Conservation (phyloP, 2,797 vertebrate genomes). For the Scleropages formosus region DNA sequence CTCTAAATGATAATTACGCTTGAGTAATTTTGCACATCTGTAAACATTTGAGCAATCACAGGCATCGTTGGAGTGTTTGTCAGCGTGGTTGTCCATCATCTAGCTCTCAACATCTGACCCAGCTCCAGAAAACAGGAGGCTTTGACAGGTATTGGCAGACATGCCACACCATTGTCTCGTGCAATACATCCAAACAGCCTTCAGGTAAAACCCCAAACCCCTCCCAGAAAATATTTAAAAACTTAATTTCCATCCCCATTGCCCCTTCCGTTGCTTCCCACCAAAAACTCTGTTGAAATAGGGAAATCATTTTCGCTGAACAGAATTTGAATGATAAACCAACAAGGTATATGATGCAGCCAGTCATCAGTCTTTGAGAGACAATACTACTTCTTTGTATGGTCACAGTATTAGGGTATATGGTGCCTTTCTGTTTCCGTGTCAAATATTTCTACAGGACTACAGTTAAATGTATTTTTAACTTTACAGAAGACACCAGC, state of each 20-base stretch:
- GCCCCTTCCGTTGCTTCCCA: no score
- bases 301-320: no score
- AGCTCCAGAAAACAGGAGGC: not conserved
- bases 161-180: constrained; percentile 15
- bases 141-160: not conserved
- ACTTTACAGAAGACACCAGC: not conserved
- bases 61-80: constrained; percentile 44
- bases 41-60: constrained; percentile 52
- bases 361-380: no score
- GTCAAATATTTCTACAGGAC: constrained; percentile 46
- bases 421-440: constrained; percentile 43
- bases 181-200: constrained; percentile 16
- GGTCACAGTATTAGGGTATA: no score
- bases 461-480: constrained; percentile 45
- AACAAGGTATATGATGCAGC: no score
- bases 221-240: no score
- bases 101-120: constrained; percentile 43
- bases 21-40: constrained; percentile 55
- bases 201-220: not conserved
- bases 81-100: constrained; percentile 35
- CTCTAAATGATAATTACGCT: constrained; percentile 57
- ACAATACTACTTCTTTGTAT: no score
- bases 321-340: no score
- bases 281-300: no score
- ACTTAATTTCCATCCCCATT: not conserved